Evolutionary conservation across 2,797 vertebrate species (phyloP), one percentile per base, ranked within the genome.

Genomic region (Acanthornis magna): DNA sequence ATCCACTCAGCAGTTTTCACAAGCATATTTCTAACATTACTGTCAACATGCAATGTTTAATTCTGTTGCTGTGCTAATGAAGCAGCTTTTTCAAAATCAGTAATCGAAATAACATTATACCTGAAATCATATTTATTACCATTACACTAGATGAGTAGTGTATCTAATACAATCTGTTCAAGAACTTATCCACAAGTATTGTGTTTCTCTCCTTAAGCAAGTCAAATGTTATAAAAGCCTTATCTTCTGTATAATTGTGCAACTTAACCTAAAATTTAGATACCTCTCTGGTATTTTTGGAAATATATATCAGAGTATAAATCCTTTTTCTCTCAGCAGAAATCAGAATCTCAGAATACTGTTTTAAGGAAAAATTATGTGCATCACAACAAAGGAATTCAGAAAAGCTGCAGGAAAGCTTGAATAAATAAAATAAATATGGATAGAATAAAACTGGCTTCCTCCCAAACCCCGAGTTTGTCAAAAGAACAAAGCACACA

Each of bases 371-470:
- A 94, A 93, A 85, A 13, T 17, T 83, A 81, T 55, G 23, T 71
- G 63, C 83, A 76, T 95, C 73, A 97, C 61, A 97, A 95, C 55
- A 96, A 97, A 90, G 91, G 96, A 90, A 95, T 92, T 87, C 78
- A 77, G 83, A 95, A 95, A 95, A 94, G 72, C 82, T 83, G 63
- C 89, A 87, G 90, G 84, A 94, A 95, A 96, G 88, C 89, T 93
- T 86, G 77, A 96, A 75, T 90, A 93, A 95, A 97, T 93, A 96
- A 89, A 96, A 93, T 74, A 93, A 96, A 96, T 96, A 93, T 93
- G 92, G 95, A 97, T 77, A 97, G 97, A 97, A 96, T 94, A 97
- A 97, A 93, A 96, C 85, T 93, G 94, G 84, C 88, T 26, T 88
- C 34, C 53, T 81, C 74, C 57, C 85, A 85, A 93, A 94, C 6